These are phyloP conservation scores for Paracanthobrama guichenoti DNA, from an alignment of 2,113 vertebrate species.

Conservation along the genomic window DNA sequence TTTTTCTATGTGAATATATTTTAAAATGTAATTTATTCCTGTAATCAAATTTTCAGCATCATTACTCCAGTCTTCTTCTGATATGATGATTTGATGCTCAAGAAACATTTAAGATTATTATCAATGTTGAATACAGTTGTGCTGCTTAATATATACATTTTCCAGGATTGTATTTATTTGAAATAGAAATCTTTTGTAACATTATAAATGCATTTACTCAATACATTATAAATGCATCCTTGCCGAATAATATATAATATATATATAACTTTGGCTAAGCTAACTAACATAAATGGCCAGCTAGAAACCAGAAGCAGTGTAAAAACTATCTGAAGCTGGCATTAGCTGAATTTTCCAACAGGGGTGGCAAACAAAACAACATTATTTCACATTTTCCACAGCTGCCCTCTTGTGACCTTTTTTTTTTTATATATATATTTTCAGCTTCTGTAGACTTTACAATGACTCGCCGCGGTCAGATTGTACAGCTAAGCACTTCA, in stretches of 20 bases:
- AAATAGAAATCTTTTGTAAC: neutral
- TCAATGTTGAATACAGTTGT: neutral
- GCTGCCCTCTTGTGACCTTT: neutral
- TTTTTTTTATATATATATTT: neutral
- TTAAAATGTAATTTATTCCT: no score
- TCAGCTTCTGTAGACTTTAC: slow-evolving; percentile 17
- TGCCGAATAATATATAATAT: neutral
- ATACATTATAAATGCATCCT: neutral
- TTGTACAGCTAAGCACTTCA: neutral
- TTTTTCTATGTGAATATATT: no score
- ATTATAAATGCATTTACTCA: neutral
- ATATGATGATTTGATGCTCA: neutral
- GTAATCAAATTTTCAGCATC: neutral
- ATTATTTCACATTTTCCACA: slow-evolving; percentile 1
- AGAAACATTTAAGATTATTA: neutral
- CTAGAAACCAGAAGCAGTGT: neutral
- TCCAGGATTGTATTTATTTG: neutral
- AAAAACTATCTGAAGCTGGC: neutral
- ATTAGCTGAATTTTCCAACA: neutral
- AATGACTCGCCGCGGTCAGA: neutral
- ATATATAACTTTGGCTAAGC: neutral
- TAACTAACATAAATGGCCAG: neutral
- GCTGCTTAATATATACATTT: neutral
- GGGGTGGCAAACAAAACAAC: neutral
- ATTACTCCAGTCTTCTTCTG: neutral